phyloP scores from a whole-genome alignment of 2,113 vertebrate species.

The Xiphorhynchus elegans region DNA sequence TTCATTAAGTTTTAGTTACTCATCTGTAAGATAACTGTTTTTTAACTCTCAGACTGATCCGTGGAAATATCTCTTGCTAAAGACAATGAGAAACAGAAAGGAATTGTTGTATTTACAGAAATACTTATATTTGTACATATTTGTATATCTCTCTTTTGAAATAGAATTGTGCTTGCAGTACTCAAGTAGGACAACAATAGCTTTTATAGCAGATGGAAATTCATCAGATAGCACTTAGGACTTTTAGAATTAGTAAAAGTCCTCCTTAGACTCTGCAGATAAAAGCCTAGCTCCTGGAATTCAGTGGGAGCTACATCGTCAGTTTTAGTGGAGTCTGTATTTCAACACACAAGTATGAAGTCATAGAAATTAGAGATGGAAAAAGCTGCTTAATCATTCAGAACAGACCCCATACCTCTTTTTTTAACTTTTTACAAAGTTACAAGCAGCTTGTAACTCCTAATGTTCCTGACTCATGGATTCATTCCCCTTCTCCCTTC shows the following conservation, averaged over 20 bases:
- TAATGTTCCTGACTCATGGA: not conserved
- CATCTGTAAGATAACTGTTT: not conserved
- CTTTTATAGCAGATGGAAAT: not conserved
- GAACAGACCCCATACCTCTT: not conserved
- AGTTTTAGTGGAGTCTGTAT: not conserved
- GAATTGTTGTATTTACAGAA: not conserved
- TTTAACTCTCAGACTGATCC: not conserved
- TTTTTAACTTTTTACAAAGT: not conserved
- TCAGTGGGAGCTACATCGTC: conserved; percentile 16
- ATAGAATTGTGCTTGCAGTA: not conserved
- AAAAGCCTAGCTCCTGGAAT: conserved; percentile 15
- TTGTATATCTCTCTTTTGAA: not conserved
- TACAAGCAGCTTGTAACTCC: not conserved
- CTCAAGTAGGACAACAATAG: not conserved
- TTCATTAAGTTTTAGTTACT: not conserved
- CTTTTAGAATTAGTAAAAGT: not conserved
- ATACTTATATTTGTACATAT: not conserved
- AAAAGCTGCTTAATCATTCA: not conserved
- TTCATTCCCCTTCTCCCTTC: not conserved
- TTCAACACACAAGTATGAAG: not conserved
- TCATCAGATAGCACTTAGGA: not conserved
- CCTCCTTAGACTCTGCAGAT: not conserved
- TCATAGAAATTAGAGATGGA: not conserved
- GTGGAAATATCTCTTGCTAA: not conserved
- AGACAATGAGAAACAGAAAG: not conserved